Evolutionary conservation across 1,140 invertebrate genomes (phyloP).

Genomic region (Halesus radiatus): DNA sequence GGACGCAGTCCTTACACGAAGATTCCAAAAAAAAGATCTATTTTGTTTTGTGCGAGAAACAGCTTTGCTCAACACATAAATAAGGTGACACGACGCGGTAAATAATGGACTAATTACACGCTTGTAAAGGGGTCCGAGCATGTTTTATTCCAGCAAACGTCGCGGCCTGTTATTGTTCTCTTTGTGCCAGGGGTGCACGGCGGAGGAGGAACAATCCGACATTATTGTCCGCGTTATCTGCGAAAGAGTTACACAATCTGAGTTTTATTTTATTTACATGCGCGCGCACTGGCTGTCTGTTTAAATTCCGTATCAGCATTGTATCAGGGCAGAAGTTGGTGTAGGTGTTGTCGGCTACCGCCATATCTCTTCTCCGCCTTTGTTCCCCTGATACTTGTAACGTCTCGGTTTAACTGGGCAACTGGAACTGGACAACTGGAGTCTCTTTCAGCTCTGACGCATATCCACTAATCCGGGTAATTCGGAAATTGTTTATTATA

Average conservation of each 20-base stretch:
- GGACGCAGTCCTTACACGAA: background rate
- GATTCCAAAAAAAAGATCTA: background rate
- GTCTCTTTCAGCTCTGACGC: conserved; percentile 17
- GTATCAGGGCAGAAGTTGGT: conserved; percentile 46
- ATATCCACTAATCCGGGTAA: background rate
- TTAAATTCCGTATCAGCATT: conserved; percentile 53
- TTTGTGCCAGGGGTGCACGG: conserved; percentile 36
- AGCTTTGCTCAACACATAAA: conserved; percentile 4
- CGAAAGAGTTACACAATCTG: conserved; percentile 45
- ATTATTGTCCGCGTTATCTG: conserved; percentile 38
- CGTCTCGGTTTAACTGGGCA: conserved; percentile 4
- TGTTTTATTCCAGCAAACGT: conserved; percentile 46
- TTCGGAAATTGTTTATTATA: too few relatives aligned
- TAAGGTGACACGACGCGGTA: conserved; percentile 36
- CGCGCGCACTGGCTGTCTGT: conserved; percentile 36
- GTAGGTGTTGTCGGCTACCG: conserved; percentile 50
- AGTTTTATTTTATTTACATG: conserved; percentile 44
- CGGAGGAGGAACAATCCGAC: conserved; percentile 37
- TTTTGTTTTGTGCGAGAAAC: conserved; percentile 12
- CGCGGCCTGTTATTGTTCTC: conserved; percentile 43
- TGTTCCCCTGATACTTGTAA: conserved; percentile 38
- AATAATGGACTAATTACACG: conserved; percentile 51
- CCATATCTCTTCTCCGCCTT: conserved; percentile 45
- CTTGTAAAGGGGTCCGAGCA: conserved; percentile 45
- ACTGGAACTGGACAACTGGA: background rate